Conservation (phyloP, 2,888 invertebrate species). For the Pegoplata infirma region DNA sequence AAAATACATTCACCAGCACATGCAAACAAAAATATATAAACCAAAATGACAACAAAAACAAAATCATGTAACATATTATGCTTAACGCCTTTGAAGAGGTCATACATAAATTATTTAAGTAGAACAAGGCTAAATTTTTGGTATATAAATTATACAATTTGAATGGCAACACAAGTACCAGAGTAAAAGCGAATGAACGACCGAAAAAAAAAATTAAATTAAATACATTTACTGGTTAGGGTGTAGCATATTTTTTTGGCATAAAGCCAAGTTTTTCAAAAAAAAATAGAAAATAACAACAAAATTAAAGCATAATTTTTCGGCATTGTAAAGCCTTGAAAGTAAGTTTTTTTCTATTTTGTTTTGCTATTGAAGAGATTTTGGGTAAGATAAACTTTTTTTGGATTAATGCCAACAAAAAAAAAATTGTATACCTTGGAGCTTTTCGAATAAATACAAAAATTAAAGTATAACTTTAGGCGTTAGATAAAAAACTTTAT, state of each 20-base stretch:
- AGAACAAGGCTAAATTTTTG: slow-evolving; percentile 64
- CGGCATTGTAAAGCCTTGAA: slow-evolving; percentile 40
- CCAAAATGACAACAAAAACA: slow-evolving; percentile 23
- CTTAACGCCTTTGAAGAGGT: slow-evolving; percentile 55
- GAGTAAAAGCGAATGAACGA: background rate
- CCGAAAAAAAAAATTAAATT: background rate
- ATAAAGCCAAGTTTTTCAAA: slow-evolving; percentile 61
- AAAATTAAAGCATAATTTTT: slow-evolving; percentile 39
- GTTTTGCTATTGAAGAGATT: slow-evolving; percentile 10
- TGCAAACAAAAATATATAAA: background rate
- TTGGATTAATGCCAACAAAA: slow-evolving; percentile 16
- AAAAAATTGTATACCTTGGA: slow-evolving; percentile 10
- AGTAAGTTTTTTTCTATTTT: slow-evolving; percentile 39
- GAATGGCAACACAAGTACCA: slow-evolving; percentile 6
- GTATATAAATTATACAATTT: slow-evolving; percentile 28
- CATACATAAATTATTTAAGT: slow-evolving; percentile 64
- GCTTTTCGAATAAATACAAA: background rate
- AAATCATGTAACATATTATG: slow-evolving; percentile 44
- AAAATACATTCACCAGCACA: slow-evolving; percentile 8
- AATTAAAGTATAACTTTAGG: background rate
- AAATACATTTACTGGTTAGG: slow-evolving; percentile 3
- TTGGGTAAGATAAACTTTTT: background rate
- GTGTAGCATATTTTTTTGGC: slow-evolving; percentile 62
- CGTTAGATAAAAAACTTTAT: background rate
- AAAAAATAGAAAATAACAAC: too few relatives aligned